Conservation (phyloP, 2,888 invertebrate species). For the Lepidochrysops patricia region DNA sequence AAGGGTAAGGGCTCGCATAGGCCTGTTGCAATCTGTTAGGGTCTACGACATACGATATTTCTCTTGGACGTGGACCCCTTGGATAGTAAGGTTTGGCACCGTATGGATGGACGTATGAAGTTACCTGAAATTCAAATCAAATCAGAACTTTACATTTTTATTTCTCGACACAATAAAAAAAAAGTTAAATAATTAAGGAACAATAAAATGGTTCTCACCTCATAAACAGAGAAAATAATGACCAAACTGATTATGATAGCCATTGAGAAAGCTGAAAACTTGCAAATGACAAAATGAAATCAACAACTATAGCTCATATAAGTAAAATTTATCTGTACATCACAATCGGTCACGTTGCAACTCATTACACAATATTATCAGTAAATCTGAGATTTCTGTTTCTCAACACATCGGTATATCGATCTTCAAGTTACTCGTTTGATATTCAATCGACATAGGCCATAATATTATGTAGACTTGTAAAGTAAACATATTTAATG, state of each 20-base stretch:
- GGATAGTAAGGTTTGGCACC: neutral
- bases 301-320: neutral
- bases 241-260: neutral
- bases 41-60: neutral
- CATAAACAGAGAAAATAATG: neutral
- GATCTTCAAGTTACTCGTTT: too few relatives aligned
- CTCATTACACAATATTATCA: neutral
- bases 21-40: neutral
- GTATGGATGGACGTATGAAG: constrained; percentile 8
- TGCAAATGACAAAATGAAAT: neutral
- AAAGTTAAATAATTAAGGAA: neutral
- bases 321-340: neutral
- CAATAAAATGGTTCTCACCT: neutral
- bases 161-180: neutral
- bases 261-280: neutral
- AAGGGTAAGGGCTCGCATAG: neutral
- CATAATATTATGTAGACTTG: neutral
- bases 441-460: too few relatives aligned
- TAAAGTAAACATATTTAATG: too few relatives aligned
- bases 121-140: constrained; percentile 2
- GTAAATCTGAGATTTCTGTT: neutral
- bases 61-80: neutral
- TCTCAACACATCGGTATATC: neutral
- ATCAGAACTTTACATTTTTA: neutral
- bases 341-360: constrained; percentile 9